These are phyloP conservation scores for Andricus curvator DNA, from an alignment of 2,888 invertebrate species.

Conservation along the genomic window DNA sequence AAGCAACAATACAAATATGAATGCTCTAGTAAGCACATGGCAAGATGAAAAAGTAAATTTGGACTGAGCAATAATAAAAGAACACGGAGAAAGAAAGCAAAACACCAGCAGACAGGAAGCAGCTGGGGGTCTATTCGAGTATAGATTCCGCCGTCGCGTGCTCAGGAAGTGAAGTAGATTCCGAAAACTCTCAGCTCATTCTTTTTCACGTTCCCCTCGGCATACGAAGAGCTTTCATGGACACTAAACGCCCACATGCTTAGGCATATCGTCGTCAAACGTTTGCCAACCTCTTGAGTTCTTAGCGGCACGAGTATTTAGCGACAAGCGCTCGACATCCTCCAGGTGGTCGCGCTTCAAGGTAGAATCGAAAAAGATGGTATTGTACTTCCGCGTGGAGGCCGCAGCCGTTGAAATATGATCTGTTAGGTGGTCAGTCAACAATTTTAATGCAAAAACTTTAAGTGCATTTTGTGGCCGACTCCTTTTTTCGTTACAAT, in stretches of 20 bases:
- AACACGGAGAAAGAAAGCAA: constrained; percentile 34
- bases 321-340: constrained; percentile 57
- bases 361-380: constrained; percentile 43
- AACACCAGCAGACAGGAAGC: constrained; percentile 70
- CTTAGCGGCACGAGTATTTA: constrained; percentile 62
- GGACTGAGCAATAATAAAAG: constrained; percentile 46
- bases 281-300: constrained; percentile 60
- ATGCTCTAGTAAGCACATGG: background rate
- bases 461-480: background rate
- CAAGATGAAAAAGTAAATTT: background rate
- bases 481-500: background rate
- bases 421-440: constrained; percentile 9
- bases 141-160: constrained; percentile 68
- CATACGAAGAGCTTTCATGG: constrained; percentile 16
- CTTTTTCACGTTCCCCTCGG: constrained; percentile 10
- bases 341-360: constrained; percentile 60
- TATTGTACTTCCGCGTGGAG: constrained; percentile 20
- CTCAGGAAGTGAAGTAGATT: constrained; percentile 47
- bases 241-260: constrained; percentile 28
- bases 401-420: constrained; percentile 15
- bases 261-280: constrained; percentile 67
- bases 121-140: constrained; percentile 69
- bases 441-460: constrained; percentile 1
- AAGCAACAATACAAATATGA: background rate
- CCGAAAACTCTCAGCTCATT: constrained; percentile 29